phyloP scores from a whole-genome alignment of 2,113 vertebrate species.

The Siniperca chuatsi region DNA sequence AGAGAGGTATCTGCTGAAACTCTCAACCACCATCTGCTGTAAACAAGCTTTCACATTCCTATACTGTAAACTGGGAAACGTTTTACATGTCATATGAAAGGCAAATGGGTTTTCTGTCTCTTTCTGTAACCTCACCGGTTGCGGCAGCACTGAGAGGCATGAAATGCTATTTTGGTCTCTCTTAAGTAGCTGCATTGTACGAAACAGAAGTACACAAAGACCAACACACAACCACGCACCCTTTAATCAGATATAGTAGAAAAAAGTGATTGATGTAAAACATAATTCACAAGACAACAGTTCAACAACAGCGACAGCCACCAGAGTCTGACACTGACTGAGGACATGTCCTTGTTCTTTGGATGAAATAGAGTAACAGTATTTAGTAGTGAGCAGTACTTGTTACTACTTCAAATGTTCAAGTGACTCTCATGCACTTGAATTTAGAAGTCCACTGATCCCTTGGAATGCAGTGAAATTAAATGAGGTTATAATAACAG shows the following conservation, averaged over 20 bases:
- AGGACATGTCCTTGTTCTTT: background rate
- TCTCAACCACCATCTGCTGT: conserved; percentile 60
- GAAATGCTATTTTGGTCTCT: background rate
- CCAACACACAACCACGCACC: background rate
- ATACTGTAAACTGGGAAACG: conserved; percentile 13
- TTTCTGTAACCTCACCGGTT: background rate
- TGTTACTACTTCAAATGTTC: background rate
- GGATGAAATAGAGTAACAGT: background rate
- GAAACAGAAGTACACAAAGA: background rate
- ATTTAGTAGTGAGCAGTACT: background rate
- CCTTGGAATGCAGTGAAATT: background rate
- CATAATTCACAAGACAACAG: background rate
- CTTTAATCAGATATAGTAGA: background rate
- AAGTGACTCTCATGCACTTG: background rate
- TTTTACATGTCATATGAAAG: conserved; percentile 23
- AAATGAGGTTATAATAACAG: background rate
- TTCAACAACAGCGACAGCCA: background rate
- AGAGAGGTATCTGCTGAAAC: conserved; percentile 48
- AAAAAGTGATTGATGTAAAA: background rate
- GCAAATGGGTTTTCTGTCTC: background rate
- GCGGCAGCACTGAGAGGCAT: background rate
- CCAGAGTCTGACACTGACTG: background rate
- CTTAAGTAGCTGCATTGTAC: background rate
- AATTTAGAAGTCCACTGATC: background rate
- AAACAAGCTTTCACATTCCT: conserved; percentile 29